Base-by-base conservation (phyloP, 2,888 invertebrate genomes). In the Drosophila merina region DNA sequence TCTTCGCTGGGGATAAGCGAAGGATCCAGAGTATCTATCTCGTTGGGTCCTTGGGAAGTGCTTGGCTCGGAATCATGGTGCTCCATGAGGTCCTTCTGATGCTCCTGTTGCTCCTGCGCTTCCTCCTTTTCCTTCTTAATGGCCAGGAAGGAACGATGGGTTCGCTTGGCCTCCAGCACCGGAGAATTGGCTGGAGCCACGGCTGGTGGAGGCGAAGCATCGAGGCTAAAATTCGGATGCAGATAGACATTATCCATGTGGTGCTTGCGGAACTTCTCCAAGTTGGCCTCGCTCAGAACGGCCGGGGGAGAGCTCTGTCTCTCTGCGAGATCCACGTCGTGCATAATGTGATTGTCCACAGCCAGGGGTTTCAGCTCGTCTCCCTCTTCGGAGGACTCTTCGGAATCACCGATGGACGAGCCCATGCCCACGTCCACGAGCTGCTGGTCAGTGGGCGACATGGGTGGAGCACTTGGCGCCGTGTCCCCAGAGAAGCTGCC, bases 1-100 rank as follows among this genome's bases (percentile, higher is more conserved):
- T 96, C 96, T 4, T 96, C 96, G 75, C 94, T 95, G 0, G 96
- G 97, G 58, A 92, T 86, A 12, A 92, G 77, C 0, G 92, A 89
- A 0, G 92, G 89, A 74, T 89, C 87, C 26, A 91, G 69, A 0
- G 79, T 85, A 52, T 91, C 91, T 2, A 92, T 90, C 63, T 91
- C 92, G 33, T 89, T 90, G 2, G 75, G 55, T 26, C 71, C 63
- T 5, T 80, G 69, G 33, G 25, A 30, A 0, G 48, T 47, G n/a
- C 20, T 47, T n/a, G 9, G 62, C 68, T 10, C 69, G 31, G 9
- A 57, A 31, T 20, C 58, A 59, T 25, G n/a, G 3, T 70, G 50
- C 5, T 38, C 40, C 56, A 20, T 28, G 28, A 28, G 28, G 28
- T 26, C 10, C 4, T 66, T 44, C 6, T 20, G 42, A 10, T 57